Conservation (phyloP, 2,113 vertebrate species). For the Amphiprion percula region DNA sequence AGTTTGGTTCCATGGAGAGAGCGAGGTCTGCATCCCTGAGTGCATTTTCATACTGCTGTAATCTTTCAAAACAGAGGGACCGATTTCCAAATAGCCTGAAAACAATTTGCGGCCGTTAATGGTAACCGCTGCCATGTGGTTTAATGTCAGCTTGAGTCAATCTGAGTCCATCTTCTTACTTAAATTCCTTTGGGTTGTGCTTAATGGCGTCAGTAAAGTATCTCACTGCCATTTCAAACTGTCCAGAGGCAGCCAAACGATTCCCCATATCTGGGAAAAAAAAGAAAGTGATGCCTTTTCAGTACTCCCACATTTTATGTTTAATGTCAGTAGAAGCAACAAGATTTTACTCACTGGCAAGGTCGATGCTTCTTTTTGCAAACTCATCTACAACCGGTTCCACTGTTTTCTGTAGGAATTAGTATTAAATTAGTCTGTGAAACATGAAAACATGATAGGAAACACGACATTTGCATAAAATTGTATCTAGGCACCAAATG, state of each 20-base stretch:
- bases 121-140: not conserved
- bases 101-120: not conserved
- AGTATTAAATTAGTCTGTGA: not conserved
- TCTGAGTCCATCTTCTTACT: constrained; percentile 73
- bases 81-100: constrained; percentile 91
- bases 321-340: not conserved
- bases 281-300: not conserved
- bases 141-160: not conserved
- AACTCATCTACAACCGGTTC: constrained; percentile 47
- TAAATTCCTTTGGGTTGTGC: constrained; percentile 87
- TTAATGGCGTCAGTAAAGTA: constrained; percentile 88
- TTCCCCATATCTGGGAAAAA: constrained; percentile 82
- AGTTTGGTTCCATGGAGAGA: constrained; percentile 82
- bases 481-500: no score
- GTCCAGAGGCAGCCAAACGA: constrained; percentile 77
- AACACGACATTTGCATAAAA: no score
- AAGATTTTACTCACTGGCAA: constrained; percentile 72
- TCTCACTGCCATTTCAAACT: constrained; percentile 78
- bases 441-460: no score
- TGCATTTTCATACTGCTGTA: constrained; percentile 82
- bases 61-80: constrained; percentile 89
- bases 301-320: not conserved
- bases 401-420: constrained; percentile 44
- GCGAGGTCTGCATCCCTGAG: constrained; percentile 85
- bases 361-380: constrained; percentile 73